Evolutionary conservation across 2,797 vertebrate species (phyloP).

Genomic region (Anguilla obscura): DNA sequence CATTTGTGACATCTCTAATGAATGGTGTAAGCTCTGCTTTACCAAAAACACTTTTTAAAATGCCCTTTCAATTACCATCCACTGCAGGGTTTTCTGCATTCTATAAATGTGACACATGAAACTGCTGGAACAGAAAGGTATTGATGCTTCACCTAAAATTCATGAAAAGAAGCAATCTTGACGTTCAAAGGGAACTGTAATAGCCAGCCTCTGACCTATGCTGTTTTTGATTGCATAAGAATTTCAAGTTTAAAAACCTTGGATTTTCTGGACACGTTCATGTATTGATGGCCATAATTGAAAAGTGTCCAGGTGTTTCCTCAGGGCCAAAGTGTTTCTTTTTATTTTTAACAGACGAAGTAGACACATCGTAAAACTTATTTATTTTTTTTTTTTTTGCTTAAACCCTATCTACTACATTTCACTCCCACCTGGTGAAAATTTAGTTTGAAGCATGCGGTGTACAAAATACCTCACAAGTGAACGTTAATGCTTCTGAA

Average conservation of each 20-base stretch:
- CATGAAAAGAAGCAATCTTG: slow-evolving; percentile 33
- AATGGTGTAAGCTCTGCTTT: slow-evolving; percentile 51
- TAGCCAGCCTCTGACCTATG: slow-evolving; percentile 22
- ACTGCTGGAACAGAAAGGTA: slow-evolving; percentile 28
- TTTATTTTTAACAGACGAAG: slow-evolving; percentile 29
- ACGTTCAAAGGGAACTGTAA: neutral
- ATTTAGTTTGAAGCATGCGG: slow-evolving; percentile 23
- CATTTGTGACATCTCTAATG: slow-evolving; percentile 59
- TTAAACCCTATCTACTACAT: slow-evolving; percentile 35
- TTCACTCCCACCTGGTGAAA: slow-evolving; percentile 28
- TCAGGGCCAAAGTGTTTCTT: slow-evolving; percentile 26
- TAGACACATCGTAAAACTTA: slow-evolving; percentile 34
- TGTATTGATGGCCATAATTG: slow-evolving; percentile 21
- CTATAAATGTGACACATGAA: slow-evolving; percentile 34
- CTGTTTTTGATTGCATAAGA: slow-evolving; percentile 28
- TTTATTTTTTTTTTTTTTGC: neutral
- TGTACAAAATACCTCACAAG: neutral
- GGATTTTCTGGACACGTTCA: neutral
- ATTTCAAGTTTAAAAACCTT: neutral
- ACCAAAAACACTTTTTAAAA: slow-evolving; percentile 41
- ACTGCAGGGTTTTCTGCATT: slow-evolving; percentile 1
- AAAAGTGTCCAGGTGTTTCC: slow-evolving; percentile 40
- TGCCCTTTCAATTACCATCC: slow-evolving; percentile 38
- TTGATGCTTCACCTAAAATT: slow-evolving; percentile 35
- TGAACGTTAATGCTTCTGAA: neutral